These are phyloP conservation scores for Melinaea marsaeus DNA, from an alignment of 2,888 invertebrate species.

Conservation along the genomic window DNA sequence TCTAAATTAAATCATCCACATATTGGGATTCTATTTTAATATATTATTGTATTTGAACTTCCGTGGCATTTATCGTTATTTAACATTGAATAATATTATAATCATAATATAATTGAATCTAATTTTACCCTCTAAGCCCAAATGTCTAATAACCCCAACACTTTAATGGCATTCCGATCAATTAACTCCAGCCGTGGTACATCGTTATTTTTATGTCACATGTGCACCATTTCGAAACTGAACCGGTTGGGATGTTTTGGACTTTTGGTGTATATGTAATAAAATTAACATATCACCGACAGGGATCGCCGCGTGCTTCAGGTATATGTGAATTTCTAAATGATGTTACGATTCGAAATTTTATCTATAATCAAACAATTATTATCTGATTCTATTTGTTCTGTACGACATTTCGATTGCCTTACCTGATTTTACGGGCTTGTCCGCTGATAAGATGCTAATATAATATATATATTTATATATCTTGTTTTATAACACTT, in stretches of 20 bases:
- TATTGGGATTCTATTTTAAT: no score
- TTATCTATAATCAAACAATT: slow-evolving; percentile 8
- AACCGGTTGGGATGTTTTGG: slow-evolving; percentile 69
- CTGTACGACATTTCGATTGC: slow-evolving; percentile 30
- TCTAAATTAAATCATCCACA: no score
- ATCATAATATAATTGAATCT: no score
- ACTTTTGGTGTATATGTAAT: slow-evolving; percentile 57
- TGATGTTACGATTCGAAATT: not conserved
- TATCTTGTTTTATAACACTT: not conserved
- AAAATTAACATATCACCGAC: slow-evolving; percentile 71
- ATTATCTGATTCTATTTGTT: slow-evolving; percentile 21
- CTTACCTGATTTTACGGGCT: slow-evolving; percentile 28
- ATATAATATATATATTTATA: slow-evolving; percentile 4
- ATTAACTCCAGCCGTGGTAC: slow-evolving; percentile 45
- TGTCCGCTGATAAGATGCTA: slow-evolving; percentile 23
- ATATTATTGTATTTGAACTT: no score
- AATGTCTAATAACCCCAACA: slow-evolving; percentile 9
- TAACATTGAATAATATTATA: no score
- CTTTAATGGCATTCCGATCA: slow-evolving; percentile 44
- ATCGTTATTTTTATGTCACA: slow-evolving; percentile 67
- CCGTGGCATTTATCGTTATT: no score
- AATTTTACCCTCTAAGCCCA: no score
- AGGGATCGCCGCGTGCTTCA: slow-evolving; percentile 47
- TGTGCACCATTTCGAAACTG: slow-evolving; percentile 67
- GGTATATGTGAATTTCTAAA: not conserved